Evolutionary conservation across 2,113 vertebrate genomes (phyloP).

Genomic region (Empidonax alnorum): DNA sequence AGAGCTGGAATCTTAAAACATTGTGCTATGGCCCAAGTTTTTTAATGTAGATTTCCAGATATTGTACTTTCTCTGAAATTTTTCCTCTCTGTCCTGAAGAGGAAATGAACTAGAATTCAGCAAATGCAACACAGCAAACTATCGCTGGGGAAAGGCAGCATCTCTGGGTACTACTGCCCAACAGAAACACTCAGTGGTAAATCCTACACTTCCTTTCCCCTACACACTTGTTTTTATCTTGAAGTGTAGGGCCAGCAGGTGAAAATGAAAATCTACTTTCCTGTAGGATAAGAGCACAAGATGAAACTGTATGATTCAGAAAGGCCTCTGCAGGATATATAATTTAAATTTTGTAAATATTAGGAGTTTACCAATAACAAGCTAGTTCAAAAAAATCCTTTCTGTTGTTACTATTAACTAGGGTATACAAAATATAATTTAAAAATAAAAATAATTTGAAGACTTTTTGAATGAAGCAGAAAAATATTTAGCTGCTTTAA

Average conservation of each 20-base stretch:
- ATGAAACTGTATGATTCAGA: background rate
- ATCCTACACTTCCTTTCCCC: background rate
- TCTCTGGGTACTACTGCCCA: background rate
- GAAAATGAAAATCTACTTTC: background rate
- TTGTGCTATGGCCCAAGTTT: background rate
- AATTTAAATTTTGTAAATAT: background rate
- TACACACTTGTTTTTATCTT: background rate
- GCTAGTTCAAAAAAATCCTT: background rate
- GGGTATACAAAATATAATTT: background rate
- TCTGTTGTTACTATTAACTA: background rate
- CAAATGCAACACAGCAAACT: background rate
- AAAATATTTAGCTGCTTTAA: background rate
- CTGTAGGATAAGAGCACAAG: background rate
- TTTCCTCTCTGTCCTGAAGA: background rate
- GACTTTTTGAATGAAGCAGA: background rate
- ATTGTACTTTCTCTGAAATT: background rate
- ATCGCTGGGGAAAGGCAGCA: accelerated
- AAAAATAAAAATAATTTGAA: background rate
- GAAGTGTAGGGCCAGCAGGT: background rate
- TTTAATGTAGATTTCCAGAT: background rate
- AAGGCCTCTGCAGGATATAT: background rate
- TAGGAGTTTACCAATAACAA: background rate
- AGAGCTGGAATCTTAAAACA: background rate
- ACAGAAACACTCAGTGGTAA: background rate
- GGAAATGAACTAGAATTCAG: background rate